phyloP scores from a whole-genome alignment of 2,888 invertebrate species.

The Cacoxenus indagator region DNA sequence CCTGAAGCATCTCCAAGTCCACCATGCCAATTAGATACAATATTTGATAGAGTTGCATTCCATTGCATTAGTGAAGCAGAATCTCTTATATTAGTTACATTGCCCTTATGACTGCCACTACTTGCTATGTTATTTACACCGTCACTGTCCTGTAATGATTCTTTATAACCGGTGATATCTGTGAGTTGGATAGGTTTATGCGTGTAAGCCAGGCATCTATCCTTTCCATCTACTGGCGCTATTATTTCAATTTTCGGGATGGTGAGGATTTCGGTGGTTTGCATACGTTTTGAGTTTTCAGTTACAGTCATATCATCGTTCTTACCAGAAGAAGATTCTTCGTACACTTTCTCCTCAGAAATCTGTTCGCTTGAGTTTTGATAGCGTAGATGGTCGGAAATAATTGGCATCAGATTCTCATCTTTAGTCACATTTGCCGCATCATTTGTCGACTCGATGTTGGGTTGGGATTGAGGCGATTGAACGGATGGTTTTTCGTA shows the following conservation, averaged over 20 bases:
- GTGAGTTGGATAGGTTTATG: slow-evolving; percentile 49
- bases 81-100: slow-evolving; percentile 65
- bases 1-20: slow-evolving; percentile 47
- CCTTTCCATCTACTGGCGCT: slow-evolving; percentile 29
- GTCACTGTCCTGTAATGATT: slow-evolving; percentile 52
- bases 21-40: slow-evolving; percentile 38
- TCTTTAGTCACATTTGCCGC: too few species aligned
- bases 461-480: too few species aligned
- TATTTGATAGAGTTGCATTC: slow-evolving; percentile 61
- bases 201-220: slow-evolving; percentile 21
- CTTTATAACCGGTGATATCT: slow-evolving; percentile 57
- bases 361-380: background rate
- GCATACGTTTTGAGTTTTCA: background rate
- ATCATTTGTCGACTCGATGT: too few species aligned
- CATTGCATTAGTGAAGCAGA: slow-evolving; percentile 65
- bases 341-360: background rate
- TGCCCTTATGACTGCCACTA: slow-evolving; percentile 35
- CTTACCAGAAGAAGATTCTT: background rate
- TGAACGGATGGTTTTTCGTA: too few species aligned
- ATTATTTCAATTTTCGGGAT: slow-evolving; percentile 8
- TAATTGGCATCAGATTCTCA: too few species aligned
- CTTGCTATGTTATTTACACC: slow-evolving; percentile 27
- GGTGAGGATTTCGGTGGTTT: background rate
- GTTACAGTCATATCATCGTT: background rate
- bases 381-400: too few species aligned